These are phyloP conservation scores for Cheilosia pagana DNA, from an alignment of 2,888 invertebrate genomes.

Conservation along the genomic window DNA sequence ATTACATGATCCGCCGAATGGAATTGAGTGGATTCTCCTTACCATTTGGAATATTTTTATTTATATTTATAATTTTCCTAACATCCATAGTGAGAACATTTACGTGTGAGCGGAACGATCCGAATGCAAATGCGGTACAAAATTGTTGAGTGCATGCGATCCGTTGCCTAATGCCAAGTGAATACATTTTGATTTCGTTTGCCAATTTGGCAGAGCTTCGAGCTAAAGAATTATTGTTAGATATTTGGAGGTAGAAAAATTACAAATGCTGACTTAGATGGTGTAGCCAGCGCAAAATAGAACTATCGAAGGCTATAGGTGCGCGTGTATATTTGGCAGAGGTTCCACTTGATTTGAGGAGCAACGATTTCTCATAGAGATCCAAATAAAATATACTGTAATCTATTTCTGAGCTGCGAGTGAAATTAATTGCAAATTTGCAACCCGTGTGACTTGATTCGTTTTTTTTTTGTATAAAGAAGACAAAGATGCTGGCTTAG, in stretches of 20 bases:
- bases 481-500: too few relatives aligned
- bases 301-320: conserved; percentile 41
- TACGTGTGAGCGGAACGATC: conserved; percentile 23
- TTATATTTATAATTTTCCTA: conserved; percentile 50
- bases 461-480: too few relatives aligned
- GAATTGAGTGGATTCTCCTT: conserved; percentile 40
- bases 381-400: neutral
- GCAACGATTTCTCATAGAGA: neutral
- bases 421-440: neutral
- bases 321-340: conserved; percentile 55
- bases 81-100: conserved; percentile 36
- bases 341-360: conserved; percentile 13
- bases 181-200: conserved; percentile 53
- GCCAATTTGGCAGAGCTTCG: conserved; percentile 68
- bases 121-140: conserved; percentile 35
- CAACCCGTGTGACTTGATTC: neutral
- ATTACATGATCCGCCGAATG: conserved; percentile 62
- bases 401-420: conserved; percentile 14
- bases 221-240: conserved; percentile 21
- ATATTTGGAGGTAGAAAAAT: conserved; percentile 31
- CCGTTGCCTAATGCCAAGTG: conserved; percentile 42
- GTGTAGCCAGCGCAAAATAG: conserved; percentile 18
- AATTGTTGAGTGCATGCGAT: conserved; percentile 2
- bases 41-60: conserved; percentile 10
- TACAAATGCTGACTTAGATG: conserved; percentile 2